Percentiles rank a stretch among this genome's conserved stretches.
phyloP scores from a whole-genome alignment of 1,140 invertebrate species.

The Megalopta genalis region DNA sequence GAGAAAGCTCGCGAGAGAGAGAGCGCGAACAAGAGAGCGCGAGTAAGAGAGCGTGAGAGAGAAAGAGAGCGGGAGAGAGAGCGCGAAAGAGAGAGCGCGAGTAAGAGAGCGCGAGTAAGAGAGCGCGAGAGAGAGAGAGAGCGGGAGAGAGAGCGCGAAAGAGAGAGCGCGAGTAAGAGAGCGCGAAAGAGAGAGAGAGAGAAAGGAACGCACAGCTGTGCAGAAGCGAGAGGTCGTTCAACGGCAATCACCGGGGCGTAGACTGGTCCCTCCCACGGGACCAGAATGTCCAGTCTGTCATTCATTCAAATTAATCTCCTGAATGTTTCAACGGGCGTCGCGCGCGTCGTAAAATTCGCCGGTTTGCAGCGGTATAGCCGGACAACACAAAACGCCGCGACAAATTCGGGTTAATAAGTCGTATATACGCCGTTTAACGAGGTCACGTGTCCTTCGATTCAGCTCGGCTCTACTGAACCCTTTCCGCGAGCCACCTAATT shows the following conservation, averaged over 20 bases:
- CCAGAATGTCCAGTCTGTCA: constrained; percentile 56
- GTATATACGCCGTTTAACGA: constrained; percentile 11
- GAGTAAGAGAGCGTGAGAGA: not conserved
- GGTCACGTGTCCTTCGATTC: constrained; percentile 11
- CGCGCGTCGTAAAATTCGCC: constrained; percentile 49
- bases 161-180: not conserved
- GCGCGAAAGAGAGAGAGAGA: not conserved
- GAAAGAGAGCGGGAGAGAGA: too few species aligned
- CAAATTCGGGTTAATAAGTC: constrained; percentile 39
- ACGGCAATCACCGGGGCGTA: constrained; percentile 60
- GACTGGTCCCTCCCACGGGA: constrained; percentile 49
- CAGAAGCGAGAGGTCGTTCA: constrained; percentile 45
- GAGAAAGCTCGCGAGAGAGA: not conserved
- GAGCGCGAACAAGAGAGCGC: not conserved
- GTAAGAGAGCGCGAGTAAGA: too few species aligned
- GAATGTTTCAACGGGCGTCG: constrained; percentile 58
- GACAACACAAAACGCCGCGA: constrained; percentile 44
- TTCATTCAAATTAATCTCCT: constrained; percentile 62
- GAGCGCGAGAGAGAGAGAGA: constrained; percentile 16
- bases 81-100: too few species aligned
- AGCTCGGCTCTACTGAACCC: not conserved
- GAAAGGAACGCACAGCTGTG: not conserved
- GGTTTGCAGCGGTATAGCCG: constrained; percentile 41
- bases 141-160: not conserved
- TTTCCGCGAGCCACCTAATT: not conserved